phyloP scores from a whole-genome alignment of 2,113 vertebrate genomes.

The Sceloporus tristichus region DNA sequence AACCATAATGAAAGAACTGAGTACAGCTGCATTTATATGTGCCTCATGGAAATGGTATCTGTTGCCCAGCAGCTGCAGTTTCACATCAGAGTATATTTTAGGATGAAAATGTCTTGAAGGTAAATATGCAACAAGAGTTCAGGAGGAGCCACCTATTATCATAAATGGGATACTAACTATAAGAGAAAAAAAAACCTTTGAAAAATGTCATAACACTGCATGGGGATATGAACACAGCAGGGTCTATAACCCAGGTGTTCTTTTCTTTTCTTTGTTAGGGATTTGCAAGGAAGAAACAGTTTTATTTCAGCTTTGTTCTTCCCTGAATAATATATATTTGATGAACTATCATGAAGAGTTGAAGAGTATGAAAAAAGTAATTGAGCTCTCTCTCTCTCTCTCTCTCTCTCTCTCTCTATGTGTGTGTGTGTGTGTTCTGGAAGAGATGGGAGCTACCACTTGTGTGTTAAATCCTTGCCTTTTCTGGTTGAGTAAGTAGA shows the following conservation, averaged over 20 bases:
- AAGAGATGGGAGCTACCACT: too few species aligned
- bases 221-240: neutral
- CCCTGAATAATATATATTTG: slow-evolving; percentile 21
- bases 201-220: slow-evolving; percentile 6
- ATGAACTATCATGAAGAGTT: neutral
- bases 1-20: neutral
- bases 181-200: neutral
- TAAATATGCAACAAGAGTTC: neutral
- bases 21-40: neutral
- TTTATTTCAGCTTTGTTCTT: neutral
- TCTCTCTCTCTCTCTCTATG: too few species aligned
- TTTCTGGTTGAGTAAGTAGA: too few species aligned
- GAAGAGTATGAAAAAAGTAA: too few species aligned
- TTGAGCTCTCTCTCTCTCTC: too few species aligned
- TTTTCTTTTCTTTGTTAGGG: slow-evolving; percentile 19
- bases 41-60: neutral
- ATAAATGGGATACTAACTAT: slow-evolving; percentile 11
- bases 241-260: slow-evolving; percentile 11
- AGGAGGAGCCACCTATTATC: neutral
- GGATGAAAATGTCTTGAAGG: neutral
- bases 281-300: neutral
- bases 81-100: neutral
- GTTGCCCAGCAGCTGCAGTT: accelerated
- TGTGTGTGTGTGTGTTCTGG: too few species aligned
- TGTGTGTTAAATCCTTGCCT: too few species aligned